Evolutionary conservation across 2,888 invertebrate genomes (phyloP).

Genomic region (Mythimna ferrago): DNA sequence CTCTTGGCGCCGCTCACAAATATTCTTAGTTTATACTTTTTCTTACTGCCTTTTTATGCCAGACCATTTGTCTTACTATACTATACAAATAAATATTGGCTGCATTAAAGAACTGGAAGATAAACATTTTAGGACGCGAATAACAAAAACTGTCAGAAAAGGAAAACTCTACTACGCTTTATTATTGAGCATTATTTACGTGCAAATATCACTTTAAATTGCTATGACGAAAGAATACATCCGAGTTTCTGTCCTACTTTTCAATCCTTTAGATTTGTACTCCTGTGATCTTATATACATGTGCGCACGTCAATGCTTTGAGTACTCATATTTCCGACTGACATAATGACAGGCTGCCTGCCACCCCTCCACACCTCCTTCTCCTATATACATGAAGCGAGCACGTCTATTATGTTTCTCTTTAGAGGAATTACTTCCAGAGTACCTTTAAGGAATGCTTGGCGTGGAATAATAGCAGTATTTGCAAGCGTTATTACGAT

Average conservation of each 20-base stretch:
- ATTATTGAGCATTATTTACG: too few relatives aligned
- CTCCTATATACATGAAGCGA: neutral
- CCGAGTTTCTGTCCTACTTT: neutral
- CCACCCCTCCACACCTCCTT: neutral
- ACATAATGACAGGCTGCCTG: slow-evolving; percentile 24
- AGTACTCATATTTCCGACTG: slow-evolving; percentile 5
- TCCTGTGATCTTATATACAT: neutral
- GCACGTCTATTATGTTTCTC: slow-evolving; percentile 5
- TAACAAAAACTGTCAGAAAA: neutral
- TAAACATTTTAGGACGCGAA: neutral
- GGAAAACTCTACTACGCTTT: too few relatives aligned
- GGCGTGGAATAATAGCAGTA: neutral
- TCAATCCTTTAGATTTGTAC: slow-evolving; percentile 8
- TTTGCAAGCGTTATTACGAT: neutral
- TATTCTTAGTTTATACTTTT: slow-evolving; percentile 17
- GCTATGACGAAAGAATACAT: neutral
- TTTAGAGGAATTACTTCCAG: slow-evolving; percentile 17
- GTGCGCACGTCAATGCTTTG: slow-evolving; percentile 14
- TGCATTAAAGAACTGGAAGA: neutral
- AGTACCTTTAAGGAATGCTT: neutral
- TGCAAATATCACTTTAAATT: too few relatives aligned
- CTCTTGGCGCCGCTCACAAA: slow-evolving; percentile 2
- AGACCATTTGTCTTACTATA: neutral
- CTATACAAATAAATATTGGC: neutral
- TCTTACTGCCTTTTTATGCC: neutral